Percentiles rank a stretch among this genome's conserved stretches.
Evolutionary conservation across 2,797 vertebrate genomes (phyloP).

Genomic region (Eidolon dupreanum): DNA sequence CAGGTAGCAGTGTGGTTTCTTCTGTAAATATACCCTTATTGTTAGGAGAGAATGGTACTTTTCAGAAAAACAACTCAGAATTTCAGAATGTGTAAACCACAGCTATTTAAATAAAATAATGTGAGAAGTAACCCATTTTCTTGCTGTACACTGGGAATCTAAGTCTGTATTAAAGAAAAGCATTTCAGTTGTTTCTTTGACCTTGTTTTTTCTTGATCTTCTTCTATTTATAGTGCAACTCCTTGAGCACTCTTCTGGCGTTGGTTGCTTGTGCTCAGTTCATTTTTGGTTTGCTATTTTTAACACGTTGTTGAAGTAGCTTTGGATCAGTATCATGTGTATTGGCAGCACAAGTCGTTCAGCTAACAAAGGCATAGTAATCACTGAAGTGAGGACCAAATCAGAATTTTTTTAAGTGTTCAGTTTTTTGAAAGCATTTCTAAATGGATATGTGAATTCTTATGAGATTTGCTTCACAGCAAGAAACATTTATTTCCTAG

Average conservation of each 20-base stretch:
- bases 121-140: not conserved
- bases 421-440: not conserved
- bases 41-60: not conserved
- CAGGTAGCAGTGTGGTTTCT: not conserved
- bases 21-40: not conserved
- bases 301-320: not conserved
- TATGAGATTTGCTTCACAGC: slow-evolving; percentile 17
- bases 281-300: slow-evolving; percentile 55
- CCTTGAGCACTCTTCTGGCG: not conserved
- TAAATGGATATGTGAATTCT: slow-evolving; percentile 22
- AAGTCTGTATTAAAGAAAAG: not conserved
- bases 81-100: not conserved
- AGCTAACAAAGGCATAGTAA: not conserved
- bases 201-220: not conserved
- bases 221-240: slow-evolving; percentile 35
- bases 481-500: slow-evolving; percentile 29
- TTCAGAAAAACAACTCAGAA: not conserved
- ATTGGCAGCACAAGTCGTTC: not conserved
- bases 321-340: slow-evolving; percentile 17
- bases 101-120: not conserved
- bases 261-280: not conserved
- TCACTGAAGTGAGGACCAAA: not conserved
- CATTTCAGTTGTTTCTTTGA: not conserved
- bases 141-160: not conserved
- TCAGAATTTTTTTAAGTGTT: not conserved